phyloP scores from a whole-genome alignment of 2,888 invertebrate genomes.

The Salpingus planirostris region DNA sequence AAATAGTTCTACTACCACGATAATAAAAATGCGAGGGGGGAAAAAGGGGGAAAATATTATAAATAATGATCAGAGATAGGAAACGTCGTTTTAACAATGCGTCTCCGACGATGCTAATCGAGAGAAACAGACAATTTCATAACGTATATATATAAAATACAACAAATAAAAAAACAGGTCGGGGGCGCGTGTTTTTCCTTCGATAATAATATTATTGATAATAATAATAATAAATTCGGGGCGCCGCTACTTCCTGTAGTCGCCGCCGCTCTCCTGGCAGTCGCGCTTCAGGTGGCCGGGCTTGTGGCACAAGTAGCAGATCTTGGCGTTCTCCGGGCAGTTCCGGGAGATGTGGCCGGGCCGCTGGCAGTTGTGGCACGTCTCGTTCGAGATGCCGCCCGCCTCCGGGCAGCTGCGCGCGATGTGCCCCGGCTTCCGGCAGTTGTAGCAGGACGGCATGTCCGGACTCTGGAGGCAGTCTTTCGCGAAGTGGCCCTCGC shows the following conservation, averaged over 20 bases:
- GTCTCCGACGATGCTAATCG: too few species aligned
- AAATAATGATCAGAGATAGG: too few species aligned
- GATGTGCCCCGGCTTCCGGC: constrained; percentile 89
- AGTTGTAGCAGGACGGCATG: constrained; percentile 85
- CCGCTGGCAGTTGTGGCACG: constrained; percentile 93
- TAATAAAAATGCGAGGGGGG: too few species aligned
- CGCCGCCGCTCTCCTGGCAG: constrained; percentile 71
- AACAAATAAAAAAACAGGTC: constrained; percentile 17
- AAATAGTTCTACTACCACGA: too few species aligned
- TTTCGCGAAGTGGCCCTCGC: constrained; percentile 87
- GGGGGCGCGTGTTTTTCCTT: too few species aligned
- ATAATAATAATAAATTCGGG: too few species aligned
- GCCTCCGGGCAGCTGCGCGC: constrained; percentile 77
- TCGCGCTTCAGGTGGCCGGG: constrained; percentile 85
- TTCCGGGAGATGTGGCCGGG: constrained; percentile 85
- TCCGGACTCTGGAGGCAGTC: constrained; percentile 80
- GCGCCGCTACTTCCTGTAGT: constrained; percentile 52
- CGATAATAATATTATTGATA: constrained; percentile 11
- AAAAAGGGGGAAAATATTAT: too few species aligned
- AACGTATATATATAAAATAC: constrained; percentile 20
- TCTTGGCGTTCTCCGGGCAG: constrained; percentile 76
- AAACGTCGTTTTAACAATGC: too few species aligned
- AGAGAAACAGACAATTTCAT: constrained; percentile 17
- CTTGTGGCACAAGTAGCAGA: constrained; percentile 90
- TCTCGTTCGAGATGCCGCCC: constrained; percentile 46